Evolutionary conservation across 2,888 invertebrate genomes (phyloP).

Genomic region (Mimachlamys varia): DNA sequence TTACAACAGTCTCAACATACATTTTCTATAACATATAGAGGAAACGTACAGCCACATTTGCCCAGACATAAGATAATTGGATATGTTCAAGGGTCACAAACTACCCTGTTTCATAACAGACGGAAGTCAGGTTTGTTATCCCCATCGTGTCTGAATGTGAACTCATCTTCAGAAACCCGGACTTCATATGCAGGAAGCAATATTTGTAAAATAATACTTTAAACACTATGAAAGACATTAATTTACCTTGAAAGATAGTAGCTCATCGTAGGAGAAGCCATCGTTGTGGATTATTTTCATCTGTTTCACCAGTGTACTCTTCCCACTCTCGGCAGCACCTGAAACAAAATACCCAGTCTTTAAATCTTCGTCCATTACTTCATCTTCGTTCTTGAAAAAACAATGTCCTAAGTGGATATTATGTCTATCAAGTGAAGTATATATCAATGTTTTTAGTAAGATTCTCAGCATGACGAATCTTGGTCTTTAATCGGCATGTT

Average conservation of each 20-base stretch:
- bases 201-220: neutral
- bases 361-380: too few species aligned
- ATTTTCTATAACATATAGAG: too few species aligned
- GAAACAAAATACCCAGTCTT: too few species aligned
- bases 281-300: conserved; percentile 88
- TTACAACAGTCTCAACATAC: neutral
- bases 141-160: neutral
- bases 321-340: conserved; percentile 88
- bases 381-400: too few species aligned
- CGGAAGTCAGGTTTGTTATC: neutral
- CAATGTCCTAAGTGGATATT: too few species aligned
- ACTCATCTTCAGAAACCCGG: neutral
- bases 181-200: neutral
- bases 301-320: conserved; percentile 87
- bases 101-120: neutral
- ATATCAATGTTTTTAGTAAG: too few species aligned
- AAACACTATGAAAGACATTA: neutral
- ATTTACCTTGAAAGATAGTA: conserved; percentile 83
- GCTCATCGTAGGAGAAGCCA: conserved; percentile 85
- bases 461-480: too few species aligned
- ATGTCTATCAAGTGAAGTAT: too few species aligned
- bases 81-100: neutral
- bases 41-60: neutral
- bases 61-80: neutral
- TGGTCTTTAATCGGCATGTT: too few species aligned